These are phyloP conservation scores for Heliocidaris tuberculata DNA, from an alignment of 35 echinoderm and acorn worm genomes.

Conservation along the genomic window DNA sequence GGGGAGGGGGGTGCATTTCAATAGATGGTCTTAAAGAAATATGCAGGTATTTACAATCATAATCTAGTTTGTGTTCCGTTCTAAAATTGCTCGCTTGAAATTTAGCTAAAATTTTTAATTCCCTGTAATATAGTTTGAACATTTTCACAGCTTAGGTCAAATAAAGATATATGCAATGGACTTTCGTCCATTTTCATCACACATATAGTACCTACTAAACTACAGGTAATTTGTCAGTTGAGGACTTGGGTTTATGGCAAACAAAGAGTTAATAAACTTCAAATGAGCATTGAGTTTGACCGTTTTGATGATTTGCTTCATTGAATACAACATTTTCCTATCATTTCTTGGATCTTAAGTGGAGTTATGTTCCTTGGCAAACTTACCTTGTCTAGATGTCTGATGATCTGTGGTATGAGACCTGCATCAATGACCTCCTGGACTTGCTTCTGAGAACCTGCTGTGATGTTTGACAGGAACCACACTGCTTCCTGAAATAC, in stretches of 20 bases:
- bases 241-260: no score
- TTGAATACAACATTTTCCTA: no score
- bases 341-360: not conserved
- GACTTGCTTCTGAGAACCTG: slow-evolving; percentile 92
- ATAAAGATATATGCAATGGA: no score
- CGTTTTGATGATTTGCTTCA: no score
- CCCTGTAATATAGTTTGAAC: no score
- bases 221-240: no score
- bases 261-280: no score
- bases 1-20: not conserved
- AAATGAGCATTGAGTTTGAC: no score
- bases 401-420: slow-evolving; percentile 93
- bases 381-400: slow-evolving; percentile 73
- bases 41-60: not conserved
- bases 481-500: slow-evolving; percentile 87
- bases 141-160: not conserved
- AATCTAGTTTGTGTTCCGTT: not conserved
- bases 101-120: no score
- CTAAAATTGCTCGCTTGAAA: no score
- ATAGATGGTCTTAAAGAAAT: not conserved
- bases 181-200: no score
- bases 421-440: slow-evolving; percentile 89
- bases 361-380: not conserved
- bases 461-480: slow-evolving; percentile 99
- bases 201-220: no score